These are phyloP conservation scores for Drosophila willistoni DNA, from an alignment of 1,140 invertebrate genomes.

Conservation along the genomic window DNA sequence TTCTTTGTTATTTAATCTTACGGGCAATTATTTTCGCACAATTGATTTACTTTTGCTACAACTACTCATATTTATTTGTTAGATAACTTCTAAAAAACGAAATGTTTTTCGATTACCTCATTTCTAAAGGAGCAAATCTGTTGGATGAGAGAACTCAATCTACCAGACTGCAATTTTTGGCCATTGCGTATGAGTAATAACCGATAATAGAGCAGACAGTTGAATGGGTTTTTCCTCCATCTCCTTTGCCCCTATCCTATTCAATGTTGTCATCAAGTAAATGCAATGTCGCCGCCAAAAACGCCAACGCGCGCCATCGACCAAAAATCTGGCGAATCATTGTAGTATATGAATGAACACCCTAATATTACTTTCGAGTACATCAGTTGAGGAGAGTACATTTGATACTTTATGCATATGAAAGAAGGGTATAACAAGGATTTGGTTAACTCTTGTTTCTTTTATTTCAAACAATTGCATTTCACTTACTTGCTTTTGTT, in stretches of 20 bases:
- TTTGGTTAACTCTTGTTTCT: not conserved
- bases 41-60: constrained; percentile 35
- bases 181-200: constrained; percentile 76
- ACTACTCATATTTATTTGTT: not conserved
- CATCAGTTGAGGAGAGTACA: not conserved
- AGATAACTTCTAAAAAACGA: constrained; percentile 24
- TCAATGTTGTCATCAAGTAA: constrained; percentile 57
- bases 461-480: constrained; percentile 22
- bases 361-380: not conserved
- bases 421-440: not conserved
- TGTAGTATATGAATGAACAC: constrained; percentile 19
- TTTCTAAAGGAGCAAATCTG: constrained; percentile 43
- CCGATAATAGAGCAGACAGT: constrained; percentile 38
- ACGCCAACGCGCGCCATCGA: constrained; percentile 51
- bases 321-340: constrained; percentile 38
- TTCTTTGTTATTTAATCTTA: constrained; percentile 32
- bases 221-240: constrained; percentile 17
- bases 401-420: no score
- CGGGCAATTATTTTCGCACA: constrained; percentile 53
- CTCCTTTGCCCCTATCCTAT: not conserved
- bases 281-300: constrained; percentile 49
- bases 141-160: constrained; percentile 39
- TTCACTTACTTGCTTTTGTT: constrained; percentile 47
- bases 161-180: constrained; percentile 48
- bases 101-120: constrained; percentile 62